These are phyloP conservation scores for Mimachlamys varia DNA, from an alignment of 2,888 invertebrate genomes.

Conservation along the genomic window DNA sequence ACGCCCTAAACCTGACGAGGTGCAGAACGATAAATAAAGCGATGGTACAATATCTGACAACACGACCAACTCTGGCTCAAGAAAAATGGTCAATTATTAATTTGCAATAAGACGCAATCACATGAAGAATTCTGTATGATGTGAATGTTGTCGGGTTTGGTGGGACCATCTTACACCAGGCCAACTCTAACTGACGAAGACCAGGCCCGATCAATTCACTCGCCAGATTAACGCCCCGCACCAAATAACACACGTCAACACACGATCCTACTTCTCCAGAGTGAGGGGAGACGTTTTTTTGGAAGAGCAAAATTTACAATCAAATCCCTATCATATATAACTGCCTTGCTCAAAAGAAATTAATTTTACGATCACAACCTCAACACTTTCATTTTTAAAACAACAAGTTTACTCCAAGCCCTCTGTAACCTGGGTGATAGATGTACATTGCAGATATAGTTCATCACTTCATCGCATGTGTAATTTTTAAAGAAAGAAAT, in stretches of 20 bases:
- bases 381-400: not conserved
- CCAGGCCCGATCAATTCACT: constrained; percentile 5
- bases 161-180: constrained; percentile 18
- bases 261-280: not conserved
- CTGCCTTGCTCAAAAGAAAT: not conserved
- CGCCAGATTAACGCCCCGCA: constrained; percentile 14
- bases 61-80: not conserved
- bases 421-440: not conserved
- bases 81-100: constrained; percentile 28
- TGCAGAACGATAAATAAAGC: constrained; percentile 15
- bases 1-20: constrained; percentile 22
- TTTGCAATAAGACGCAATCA: constrained; percentile 31
- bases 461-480: not conserved
- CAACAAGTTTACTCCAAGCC: not conserved
- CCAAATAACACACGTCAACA: constrained; percentile 25
- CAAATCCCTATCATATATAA: not conserved
- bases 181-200: not conserved
- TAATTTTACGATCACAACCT: not conserved
- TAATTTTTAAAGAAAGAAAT: constrained; percentile 4
- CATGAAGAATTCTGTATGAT: constrained; percentile 36
- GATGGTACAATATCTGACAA: constrained; percentile 19
- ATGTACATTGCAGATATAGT: not conserved
- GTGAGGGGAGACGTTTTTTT: not conserved
- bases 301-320: not conserved
- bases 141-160: constrained; percentile 17